Base-by-base conservation (phyloP, 2,797 vertebrate genomes). In the Gadopsis bispinosus region DNA sequence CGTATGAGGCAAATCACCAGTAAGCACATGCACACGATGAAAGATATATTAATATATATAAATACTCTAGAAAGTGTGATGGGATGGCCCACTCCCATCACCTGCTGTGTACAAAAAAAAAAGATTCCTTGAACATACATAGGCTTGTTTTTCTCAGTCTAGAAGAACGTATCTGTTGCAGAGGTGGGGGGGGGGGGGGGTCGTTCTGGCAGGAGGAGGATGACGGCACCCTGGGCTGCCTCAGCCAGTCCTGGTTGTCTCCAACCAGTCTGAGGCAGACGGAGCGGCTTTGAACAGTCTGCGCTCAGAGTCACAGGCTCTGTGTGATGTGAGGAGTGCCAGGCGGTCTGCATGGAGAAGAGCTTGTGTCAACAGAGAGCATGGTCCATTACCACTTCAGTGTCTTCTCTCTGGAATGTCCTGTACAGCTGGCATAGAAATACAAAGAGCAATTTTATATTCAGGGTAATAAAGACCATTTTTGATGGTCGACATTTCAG, bases 321-420 rank as follows among this genome's bases (percentile, higher is more conserved):
- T 31, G n/a, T 9, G 51, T 48, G 73, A 37, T 48, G 66, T 50
- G 59, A 70, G 55, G 60, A 71, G 60, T 13, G 39, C 20, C 20
- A 20, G 16, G 37, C 16, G 10, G 59, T 53, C 61, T 47, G 58
- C 41, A 10, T 50, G 50, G 16, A 67, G 72, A 69, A 26, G 66
- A 50, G 80, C 73, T 85, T 87, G 72, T 83, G 88, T 93, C 85
- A 89, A 89, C 88, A 91, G 62, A 62, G 71, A n/a, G 45, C 62
- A 79, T 4, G 11, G 60, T 13, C 58, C 75, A 65, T 82, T 63
- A 81, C 22, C 60, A 37, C 66, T 17, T 60, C 37, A 45, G 22
- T 73, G 74, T 61, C 50, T 53, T 69, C 17, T 47, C 60, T 61
- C 47, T 62, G 72, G 60, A 73, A 84, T 73, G 78, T 70, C 29